Percentiles rank a stretch among this genome's conserved stretches.
These are phyloP conservation scores for Sipha maydis DNA, from an alignment of 2,888 invertebrate genomes.

Conservation along the genomic window DNA sequence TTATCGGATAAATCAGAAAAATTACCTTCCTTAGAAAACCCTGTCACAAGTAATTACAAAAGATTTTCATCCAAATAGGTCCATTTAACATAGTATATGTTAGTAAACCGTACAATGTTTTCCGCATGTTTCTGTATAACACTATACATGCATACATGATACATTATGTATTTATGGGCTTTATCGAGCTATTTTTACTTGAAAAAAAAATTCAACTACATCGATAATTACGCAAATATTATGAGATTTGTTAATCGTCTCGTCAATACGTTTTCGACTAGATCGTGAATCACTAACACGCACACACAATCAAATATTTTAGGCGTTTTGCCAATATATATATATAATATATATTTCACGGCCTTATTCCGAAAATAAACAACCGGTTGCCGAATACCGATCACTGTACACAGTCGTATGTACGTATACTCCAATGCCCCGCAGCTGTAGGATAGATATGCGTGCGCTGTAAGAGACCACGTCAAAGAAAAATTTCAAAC, in stretches of 20 bases:
- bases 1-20: background rate
- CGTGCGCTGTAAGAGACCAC: background rate
- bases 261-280: conserved; percentile 24
- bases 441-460: conserved; percentile 13
- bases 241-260: conserved; percentile 34
- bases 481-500: conserved; percentile 18
- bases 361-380: conserved; percentile 55
- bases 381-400: conserved; percentile 58
- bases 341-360: conserved; percentile 16
- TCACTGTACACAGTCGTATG: background rate
- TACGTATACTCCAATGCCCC: background rate
- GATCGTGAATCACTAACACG: conserved; percentile 7
- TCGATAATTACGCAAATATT: conserved; percentile 25
- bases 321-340: conserved; percentile 14
- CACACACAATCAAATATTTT: background rate
- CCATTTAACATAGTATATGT: no score
- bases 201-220: background rate
- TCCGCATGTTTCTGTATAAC: background rate
- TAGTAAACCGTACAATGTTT: background rate
- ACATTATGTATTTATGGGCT: background rate
- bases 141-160: no score
- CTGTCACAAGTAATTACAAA: background rate
- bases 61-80: background rate
- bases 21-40: background rate
- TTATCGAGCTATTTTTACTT: background rate